A percentile compares a stretch with the other conserved stretches of the same genome.
Conservation (phyloP, 2,113 vertebrate species). For the Plestiodon gilberti region DNA sequence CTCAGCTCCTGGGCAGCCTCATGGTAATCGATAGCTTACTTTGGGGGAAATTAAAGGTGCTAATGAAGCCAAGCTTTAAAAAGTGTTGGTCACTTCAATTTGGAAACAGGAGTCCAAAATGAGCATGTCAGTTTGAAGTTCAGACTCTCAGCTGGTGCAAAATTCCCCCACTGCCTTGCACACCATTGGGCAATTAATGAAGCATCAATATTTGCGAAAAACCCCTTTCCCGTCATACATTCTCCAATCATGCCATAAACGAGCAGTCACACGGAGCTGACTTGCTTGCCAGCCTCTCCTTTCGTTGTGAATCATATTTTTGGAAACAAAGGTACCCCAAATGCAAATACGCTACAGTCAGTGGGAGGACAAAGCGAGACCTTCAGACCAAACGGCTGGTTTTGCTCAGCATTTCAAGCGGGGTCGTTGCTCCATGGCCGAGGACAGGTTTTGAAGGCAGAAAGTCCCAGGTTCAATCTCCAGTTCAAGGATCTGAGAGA, state of each 20-base stretch:
- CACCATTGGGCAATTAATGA: conserved; percentile 66
- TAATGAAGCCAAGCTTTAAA: conserved; percentile 82
- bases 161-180: conserved; percentile 70
- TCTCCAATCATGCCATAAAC: conserved; percentile 39
- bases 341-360: conserved; percentile 36
- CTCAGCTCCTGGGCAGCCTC: conserved; percentile 76
- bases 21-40: conserved; percentile 78
- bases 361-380: not conserved
- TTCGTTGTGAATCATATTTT: conserved; percentile 23
- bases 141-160: conserved; percentile 64
- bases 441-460: no score
- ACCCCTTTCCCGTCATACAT: conserved; percentile 68
- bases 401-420: not conserved
- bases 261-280: conserved; percentile 39
- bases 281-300: conserved; percentile 25
- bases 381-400: not conserved
- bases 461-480: no score
- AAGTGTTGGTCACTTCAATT: conserved; percentile 67
- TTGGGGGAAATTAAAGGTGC: conserved; percentile 81
- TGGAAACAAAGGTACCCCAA: not conserved
- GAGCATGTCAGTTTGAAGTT: conserved; percentile 62
- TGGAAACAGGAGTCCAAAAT: conserved; percentile 65
- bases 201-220: conserved; percentile 59
- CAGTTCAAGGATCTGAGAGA: no score
- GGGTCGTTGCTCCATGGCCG: no score